Evolutionary conservation across 2,888 invertebrate species (phyloP).

Genomic region (Neoitamus cyanurus): DNA sequence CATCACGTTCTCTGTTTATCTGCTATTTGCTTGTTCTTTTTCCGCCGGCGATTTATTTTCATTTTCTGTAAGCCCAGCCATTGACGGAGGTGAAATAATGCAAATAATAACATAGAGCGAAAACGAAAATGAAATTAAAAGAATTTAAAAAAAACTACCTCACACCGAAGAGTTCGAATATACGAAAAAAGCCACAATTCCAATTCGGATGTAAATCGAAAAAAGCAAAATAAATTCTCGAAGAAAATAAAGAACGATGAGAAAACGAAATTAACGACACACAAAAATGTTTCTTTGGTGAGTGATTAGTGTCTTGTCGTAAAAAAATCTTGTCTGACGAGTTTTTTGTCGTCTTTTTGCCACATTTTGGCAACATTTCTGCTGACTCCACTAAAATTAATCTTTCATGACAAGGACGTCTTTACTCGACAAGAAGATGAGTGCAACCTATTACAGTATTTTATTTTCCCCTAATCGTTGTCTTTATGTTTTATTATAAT

Average conservation of each 20-base stretch:
- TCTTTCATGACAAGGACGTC: constrained; percentile 13
- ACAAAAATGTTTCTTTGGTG: constrained; percentile 18
- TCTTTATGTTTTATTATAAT: not conserved
- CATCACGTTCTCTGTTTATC: constrained; percentile 31
- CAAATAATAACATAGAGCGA: constrained; percentile 20
- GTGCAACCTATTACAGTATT: not conserved
- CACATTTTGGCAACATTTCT: constrained; percentile 17
- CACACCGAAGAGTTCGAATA: not conserved
- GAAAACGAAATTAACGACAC: constrained; percentile 30
- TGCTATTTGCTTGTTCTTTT: not conserved
- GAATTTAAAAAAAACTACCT: not conserved
- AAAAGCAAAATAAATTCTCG: constrained; percentile 1
- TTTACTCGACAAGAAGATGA: not conserved
- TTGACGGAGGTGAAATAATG: constrained; percentile 27
- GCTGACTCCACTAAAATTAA: constrained; percentile 4
- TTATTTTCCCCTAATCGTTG: not conserved
- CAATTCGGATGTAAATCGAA: not conserved
- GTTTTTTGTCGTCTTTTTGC: not conserved
- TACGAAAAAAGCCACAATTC: not conserved
- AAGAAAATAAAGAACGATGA: not conserved
- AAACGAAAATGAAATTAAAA: not conserved
- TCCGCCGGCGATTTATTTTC: constrained; percentile 10
- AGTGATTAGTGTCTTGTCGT: constrained; percentile 23
- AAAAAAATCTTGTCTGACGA: constrained; percentile 5
- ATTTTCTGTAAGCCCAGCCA: not conserved